A percentile compares a stretch with the other conserved stretches of the same genome.
Conservation (phyloP, 2,888 invertebrate species). For the Chrysolina haemoptera region DNA sequence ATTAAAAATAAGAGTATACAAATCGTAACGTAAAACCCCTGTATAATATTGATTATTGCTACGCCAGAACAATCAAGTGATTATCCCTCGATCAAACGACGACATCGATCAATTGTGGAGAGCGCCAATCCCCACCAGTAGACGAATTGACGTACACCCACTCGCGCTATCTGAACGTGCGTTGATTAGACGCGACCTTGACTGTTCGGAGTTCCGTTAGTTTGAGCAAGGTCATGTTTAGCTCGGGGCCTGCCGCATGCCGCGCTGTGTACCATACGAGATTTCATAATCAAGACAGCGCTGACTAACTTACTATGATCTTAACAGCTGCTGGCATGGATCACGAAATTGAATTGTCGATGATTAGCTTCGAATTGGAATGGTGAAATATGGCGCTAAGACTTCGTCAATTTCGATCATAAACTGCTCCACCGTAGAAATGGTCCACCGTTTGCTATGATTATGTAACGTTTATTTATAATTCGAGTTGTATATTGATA, state of each 20-base stretch:
- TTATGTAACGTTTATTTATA: no score
- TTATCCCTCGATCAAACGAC: neutral
- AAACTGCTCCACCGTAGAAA: neutral
- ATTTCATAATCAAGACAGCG: conserved; percentile 43
- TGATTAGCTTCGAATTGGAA: neutral
- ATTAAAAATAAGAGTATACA: no score
- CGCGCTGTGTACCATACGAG: conserved; percentile 36
- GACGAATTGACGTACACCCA: conserved; percentile 19
- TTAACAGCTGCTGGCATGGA: conserved; percentile 31
- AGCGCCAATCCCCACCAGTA: neutral
- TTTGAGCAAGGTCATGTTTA: conserved; percentile 59
- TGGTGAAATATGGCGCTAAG: conserved; percentile 18
- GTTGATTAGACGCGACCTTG: conserved; percentile 53
- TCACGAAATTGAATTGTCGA: conserved; percentile 24
- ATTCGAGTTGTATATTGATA: no score
- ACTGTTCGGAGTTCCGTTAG: conserved; percentile 59
- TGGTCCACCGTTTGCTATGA: neutral
- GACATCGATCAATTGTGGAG: neutral
- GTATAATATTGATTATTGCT: no score
- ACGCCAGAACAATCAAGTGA: neutral
- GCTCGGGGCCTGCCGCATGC: conserved; percentile 45
- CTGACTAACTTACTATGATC: conserved; percentile 25
- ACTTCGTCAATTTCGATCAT: neutral
- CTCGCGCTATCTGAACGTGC: conserved; percentile 15
- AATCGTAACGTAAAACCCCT: no score